A percentile compares a stretch with the other conserved stretches of the same genome.
Evolutionary conservation across 2,113 vertebrate species (phyloP).

Genomic region (Macquaria ambigua): DNA sequence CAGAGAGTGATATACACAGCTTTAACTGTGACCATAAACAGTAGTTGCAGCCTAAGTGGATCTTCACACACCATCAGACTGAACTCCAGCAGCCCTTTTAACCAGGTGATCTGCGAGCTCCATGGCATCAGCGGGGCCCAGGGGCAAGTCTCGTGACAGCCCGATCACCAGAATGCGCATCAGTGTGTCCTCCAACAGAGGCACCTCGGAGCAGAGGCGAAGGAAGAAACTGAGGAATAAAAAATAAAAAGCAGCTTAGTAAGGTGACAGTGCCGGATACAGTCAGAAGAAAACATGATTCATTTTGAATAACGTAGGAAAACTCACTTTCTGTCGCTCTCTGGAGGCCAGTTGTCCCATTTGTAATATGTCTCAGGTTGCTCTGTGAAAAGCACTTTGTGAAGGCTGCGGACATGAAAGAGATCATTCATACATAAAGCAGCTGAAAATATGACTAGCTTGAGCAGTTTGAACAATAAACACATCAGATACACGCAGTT

Average conservation of each 20-base stretch:
- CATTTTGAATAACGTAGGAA: background rate
- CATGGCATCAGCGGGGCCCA: constrained; percentile 97
- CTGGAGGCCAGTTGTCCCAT: constrained; percentile 99
- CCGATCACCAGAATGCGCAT: constrained; percentile 98
- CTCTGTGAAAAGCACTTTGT: constrained; percentile 99
- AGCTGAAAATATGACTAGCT: background rate
- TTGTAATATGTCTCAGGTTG: constrained; percentile 99
- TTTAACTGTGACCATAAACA: constrained; percentile 21
- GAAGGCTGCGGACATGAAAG: constrained; percentile 85
- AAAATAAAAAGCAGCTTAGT: background rate
- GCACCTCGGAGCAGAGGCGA: constrained; percentile 97
- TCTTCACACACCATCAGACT: constrained; percentile 90
- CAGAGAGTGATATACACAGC: constrained; percentile 28
- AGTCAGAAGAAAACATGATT: background rate
- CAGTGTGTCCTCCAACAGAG: constrained; percentile 95
- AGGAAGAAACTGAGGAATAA: constrained; percentile 92
- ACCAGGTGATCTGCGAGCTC: constrained; percentile 98
- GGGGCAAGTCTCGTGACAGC: constrained; percentile 93
- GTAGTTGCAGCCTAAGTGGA: background rate
- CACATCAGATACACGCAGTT: background rate
- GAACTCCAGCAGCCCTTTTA: constrained; percentile 94
- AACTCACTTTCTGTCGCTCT: constrained; percentile 97
- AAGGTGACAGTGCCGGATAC: background rate
- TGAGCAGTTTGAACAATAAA: background rate
- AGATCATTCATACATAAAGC: background rate